Conservation (phyloP, 2,797 vertebrate genomes). For the Enteromius fasciolatus region DNA sequence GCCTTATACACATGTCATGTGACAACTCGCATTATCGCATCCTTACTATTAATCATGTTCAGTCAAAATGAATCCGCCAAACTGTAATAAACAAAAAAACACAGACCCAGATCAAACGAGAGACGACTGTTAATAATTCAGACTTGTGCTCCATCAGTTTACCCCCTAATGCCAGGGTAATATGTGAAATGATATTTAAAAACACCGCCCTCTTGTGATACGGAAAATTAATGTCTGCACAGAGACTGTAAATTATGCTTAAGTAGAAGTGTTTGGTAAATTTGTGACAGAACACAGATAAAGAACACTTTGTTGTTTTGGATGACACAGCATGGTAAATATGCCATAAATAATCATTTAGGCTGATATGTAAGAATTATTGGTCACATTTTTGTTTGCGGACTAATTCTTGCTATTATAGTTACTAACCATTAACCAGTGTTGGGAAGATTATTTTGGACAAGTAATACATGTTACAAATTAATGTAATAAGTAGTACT, state of each 20-base stretch:
- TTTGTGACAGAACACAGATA: not conserved
- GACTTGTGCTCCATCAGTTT: not conserved
- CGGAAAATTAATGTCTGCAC: not conserved
- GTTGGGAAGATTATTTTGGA: too few relatives aligned
- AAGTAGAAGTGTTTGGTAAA: not conserved
- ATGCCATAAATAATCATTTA: too few relatives aligned
- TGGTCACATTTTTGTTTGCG: too few relatives aligned
- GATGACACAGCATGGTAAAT: too few relatives aligned
- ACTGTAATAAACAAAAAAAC: not conserved
- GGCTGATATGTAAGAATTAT: too few relatives aligned
- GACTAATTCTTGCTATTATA: too few relatives aligned
- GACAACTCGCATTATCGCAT: not conserved
- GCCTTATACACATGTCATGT: not conserved
- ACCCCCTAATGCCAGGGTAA: not conserved
- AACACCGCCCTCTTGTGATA: slow-evolving; percentile 50
- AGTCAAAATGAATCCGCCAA: not conserved
- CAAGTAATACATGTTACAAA: too few relatives aligned
- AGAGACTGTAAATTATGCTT: not conserved
- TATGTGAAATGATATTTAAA: not conserved
- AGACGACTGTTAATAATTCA: too few relatives aligned
- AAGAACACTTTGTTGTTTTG: too few relatives aligned
- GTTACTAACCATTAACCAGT: too few relatives aligned
- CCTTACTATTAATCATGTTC: not conserved
- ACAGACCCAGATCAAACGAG: not conserved
- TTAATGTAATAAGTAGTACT: too few relatives aligned